phyloP scores from a whole-genome alignment of 2,797 vertebrate species.

The Neosalanx taihuensis region DNA sequence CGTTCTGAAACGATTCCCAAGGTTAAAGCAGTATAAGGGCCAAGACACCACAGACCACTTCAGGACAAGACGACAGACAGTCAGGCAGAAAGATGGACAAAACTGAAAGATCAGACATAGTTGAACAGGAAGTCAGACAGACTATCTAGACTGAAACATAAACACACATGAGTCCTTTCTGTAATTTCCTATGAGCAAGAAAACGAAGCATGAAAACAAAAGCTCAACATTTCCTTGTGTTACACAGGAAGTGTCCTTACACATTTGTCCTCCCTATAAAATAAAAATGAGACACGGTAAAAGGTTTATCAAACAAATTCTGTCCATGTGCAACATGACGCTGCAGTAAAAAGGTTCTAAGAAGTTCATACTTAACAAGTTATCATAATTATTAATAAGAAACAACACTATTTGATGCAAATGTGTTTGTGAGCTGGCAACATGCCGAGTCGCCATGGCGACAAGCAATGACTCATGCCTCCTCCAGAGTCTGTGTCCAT shows the following conservation, averaged over 20 bases:
- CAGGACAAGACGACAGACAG: no score
- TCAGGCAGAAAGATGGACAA: no score
- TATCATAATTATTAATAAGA: background rate
- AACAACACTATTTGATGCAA: conserved; percentile 16
- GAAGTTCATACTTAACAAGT: background rate
- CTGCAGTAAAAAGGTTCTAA: background rate
- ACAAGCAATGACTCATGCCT: conserved; percentile 1
- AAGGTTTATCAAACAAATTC: background rate
- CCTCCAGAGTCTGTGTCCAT: background rate
- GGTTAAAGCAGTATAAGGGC: no score
- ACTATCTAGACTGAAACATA: no score
- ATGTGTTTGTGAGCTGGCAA: conserved; percentile 1
- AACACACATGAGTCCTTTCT: background rate
- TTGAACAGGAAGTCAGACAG: no score
- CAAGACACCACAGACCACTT: no score
- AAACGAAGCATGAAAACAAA: background rate
- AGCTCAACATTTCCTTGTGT: background rate
- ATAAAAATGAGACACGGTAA: background rate
- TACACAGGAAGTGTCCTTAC: background rate
- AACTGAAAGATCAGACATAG: no score
- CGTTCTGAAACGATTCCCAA: no score
- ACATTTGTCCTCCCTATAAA: background rate
- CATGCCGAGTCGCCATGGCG: background rate
- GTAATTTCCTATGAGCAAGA: background rate
- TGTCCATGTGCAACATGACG: conserved; percentile 12